A percentile compares a stretch with the other conserved stretches of the same genome.
Evolutionary conservation across 1,140 invertebrate genomes (phyloP).

Genomic region (Drosophila cardini): DNA sequence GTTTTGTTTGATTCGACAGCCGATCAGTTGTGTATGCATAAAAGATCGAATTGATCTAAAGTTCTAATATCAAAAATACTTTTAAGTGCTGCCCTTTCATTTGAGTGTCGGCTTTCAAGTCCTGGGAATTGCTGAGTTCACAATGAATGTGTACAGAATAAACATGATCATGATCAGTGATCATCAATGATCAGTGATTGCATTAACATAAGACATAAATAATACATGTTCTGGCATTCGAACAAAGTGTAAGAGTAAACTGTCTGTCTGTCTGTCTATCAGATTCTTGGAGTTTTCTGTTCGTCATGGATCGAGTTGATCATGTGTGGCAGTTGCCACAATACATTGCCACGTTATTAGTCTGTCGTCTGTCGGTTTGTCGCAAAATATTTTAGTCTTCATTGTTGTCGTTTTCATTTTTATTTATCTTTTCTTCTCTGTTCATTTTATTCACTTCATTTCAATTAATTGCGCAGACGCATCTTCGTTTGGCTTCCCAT

Average conservation of each 20-base stretch:
- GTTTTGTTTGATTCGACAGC: too few relatives aligned
- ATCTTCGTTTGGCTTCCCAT: slow-evolving; percentile 45
- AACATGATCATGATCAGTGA: too few relatives aligned
- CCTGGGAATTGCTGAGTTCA: too few relatives aligned
- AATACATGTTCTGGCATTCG: background rate
- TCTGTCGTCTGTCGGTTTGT: slow-evolving; percentile 12
- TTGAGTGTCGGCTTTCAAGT: too few relatives aligned
- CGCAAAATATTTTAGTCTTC: background rate
- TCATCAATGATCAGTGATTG: background rate
- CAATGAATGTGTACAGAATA: too few relatives aligned
- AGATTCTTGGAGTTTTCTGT: slow-evolving; percentile 18
- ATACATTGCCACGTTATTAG: slow-evolving; percentile 29
- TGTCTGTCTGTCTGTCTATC: slow-evolving; percentile 18
- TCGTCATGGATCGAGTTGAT: slow-evolving; percentile 8
- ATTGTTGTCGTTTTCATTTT: slow-evolving; percentile 11
- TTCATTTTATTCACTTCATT: slow-evolving; percentile 25
- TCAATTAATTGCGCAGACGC: slow-evolving; percentile 59
- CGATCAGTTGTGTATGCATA: too few relatives aligned
- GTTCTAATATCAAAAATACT: too few relatives aligned
- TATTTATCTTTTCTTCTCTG: background rate
- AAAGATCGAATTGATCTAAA: too few relatives aligned
- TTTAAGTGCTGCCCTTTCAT: too few relatives aligned
- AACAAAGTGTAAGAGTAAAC: background rate
- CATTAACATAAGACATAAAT: background rate
- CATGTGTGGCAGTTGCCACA: slow-evolving; percentile 21